Evolutionary conservation across 2,888 invertebrate species (phyloP), one percentile per base, ranked within the genome.

Genomic region (Sphecodes monilicornis): DNA sequence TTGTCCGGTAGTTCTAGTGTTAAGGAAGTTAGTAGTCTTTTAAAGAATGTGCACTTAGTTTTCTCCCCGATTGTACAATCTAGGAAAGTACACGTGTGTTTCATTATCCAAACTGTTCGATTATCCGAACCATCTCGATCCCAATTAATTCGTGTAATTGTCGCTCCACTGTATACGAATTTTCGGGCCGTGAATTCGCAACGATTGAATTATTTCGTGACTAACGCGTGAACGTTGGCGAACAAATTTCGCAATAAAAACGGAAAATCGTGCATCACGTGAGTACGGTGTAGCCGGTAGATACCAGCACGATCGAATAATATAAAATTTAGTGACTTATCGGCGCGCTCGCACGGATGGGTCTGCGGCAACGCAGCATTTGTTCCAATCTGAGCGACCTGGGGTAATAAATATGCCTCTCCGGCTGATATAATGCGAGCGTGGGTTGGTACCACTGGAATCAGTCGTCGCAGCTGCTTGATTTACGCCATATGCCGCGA

Each of bases 381-480:
- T 92, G 93, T 93, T 93, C 91, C 92, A 93, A 93, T 93, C 93
- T 92, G 92, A 90, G 91, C 91, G 90, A 90, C 87, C 87, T 79
- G 85, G 87, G 91, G 93, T 89, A 93, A 94, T 94, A 94, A 93
- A 94, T 94, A 94, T 93, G 92, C 93, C 93, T 90, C 88, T 78
- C 89, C 76, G 90, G 91, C 92, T 93, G 93, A 93, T 93, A 94
- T 93, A 93, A 93, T 90, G 91, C 91, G 91, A 91, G 93, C 93
- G 93, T 93, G 93, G 93, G 93, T 91, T 90, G 92, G 88, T 90
- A 90, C 87, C 90, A 85, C 91, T 91, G 91, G 91, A 93, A 93
- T 93, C 92, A 91, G 92, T 92, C 92, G 92, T 90, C 91, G 91
- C 92, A 91, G 93, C 93, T 93, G 92, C 93, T 94, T 93, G 94